Conservation (phyloP, 2,113 vertebrate genomes). For the Sardina pilchardus region DNA sequence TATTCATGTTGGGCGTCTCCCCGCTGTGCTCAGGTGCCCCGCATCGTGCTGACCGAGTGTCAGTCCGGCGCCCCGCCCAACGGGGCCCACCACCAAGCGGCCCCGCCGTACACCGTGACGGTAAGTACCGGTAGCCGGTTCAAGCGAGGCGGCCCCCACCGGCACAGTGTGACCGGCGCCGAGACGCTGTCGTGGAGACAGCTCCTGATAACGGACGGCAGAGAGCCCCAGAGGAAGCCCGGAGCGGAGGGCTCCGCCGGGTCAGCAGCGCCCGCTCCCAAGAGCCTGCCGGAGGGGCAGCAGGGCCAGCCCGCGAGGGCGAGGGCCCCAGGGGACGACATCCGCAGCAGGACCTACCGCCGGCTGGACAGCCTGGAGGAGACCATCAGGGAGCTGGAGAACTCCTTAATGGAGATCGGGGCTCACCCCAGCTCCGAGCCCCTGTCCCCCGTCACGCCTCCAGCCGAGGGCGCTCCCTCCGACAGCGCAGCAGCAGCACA, state of each 20-base stretch:
- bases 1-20: neutral
- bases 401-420: slow-evolving; percentile 81
- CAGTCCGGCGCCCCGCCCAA: slow-evolving; percentile 59
- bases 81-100: neutral
- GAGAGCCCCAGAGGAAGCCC: neutral
- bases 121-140: neutral
- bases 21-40: slow-evolving; percentile 67
- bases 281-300: neutral
- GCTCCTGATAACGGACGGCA: neutral
- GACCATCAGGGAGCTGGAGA: slow-evolving; percentile 86
- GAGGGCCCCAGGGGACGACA: slow-evolving; percentile 34
- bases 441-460: slow-evolving; percentile 32
- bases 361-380: slow-evolving; percentile 89
- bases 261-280: neutral
- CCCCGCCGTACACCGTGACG: neutral
- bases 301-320: slow-evolving; percentile 16
- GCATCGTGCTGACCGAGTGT: slow-evolving; percentile 81
- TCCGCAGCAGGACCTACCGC: slow-evolving; percentile 63
- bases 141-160: neutral
- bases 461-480: neutral
- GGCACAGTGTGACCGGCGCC: neutral
- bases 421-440: slow-evolving; percentile 56
- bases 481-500: neutral
- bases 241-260: neutral
- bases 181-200: neutral